Conservation (phyloP, 2,888 invertebrate genomes). For the Sesamia inferens region DNA sequence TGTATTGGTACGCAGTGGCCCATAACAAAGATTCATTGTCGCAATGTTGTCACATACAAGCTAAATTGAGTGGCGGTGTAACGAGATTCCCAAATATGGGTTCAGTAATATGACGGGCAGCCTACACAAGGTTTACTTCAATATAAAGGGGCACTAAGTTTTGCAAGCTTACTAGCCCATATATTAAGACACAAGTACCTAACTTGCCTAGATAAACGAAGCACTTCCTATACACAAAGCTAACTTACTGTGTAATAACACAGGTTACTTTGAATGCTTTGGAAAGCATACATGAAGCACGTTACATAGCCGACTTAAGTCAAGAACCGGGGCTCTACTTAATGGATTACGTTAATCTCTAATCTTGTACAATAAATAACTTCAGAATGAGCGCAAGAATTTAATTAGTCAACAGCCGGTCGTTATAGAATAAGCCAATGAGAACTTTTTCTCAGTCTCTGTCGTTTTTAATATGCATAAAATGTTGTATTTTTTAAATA, state of each 20-base stretch:
- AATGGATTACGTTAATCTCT: slow-evolving; percentile 49
- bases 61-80: slow-evolving; percentile 51
- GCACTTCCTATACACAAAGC: slow-evolving; percentile 42
- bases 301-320: slow-evolving; percentile 32
- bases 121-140: slow-evolving; percentile 53
- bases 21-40: slow-evolving; percentile 54
- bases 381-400: slow-evolving; percentile 43
- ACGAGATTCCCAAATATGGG: slow-evolving; percentile 60
- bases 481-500: slow-evolving; percentile 4
- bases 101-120: slow-evolving; percentile 50
- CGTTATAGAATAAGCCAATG: slow-evolving; percentile 12
- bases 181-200: slow-evolving; percentile 48
- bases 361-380: slow-evolving; percentile 52
- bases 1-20: slow-evolving; percentile 28
- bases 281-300: too few species aligned
- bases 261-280: slow-evolving; percentile 46
- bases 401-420: slow-evolving; percentile 46
- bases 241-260: slow-evolving; percentile 26
- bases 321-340: slow-evolving; percentile 20
- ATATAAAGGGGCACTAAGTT: slow-evolving; percentile 38
- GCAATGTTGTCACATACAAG: slow-evolving; percentile 53
- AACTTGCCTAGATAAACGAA: slow-evolving; percentile 50
- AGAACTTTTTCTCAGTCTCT: slow-evolving; percentile 24
- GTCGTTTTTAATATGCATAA: slow-evolving; percentile 17
- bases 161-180: slow-evolving; percentile 40